Conservation (phyloP, 2,797 vertebrate genomes). For the Cyclura pinguis region DNA sequence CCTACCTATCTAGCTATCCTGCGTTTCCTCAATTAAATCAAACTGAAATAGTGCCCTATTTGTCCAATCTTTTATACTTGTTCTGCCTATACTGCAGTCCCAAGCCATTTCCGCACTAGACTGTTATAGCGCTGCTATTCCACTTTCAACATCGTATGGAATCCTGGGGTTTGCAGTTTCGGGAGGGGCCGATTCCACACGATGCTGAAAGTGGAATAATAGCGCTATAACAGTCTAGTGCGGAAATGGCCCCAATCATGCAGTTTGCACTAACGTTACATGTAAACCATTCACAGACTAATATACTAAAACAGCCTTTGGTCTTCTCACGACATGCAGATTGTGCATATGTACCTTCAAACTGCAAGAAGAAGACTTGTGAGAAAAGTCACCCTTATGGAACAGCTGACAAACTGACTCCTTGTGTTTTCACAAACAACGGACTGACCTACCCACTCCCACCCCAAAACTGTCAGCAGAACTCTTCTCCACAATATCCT, state of each 20-base stretch:
- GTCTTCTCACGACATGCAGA: neutral
- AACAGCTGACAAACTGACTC: neutral
- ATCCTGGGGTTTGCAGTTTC: too few relatives aligned
- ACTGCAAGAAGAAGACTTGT: neutral
- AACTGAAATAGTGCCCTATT: neutral
- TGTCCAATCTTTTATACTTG: neutral
- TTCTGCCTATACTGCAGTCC: neutral
- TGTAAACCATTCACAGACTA: neutral
- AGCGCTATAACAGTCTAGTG: too few relatives aligned
- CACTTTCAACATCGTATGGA: too few relatives aligned
- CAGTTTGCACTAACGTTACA: too few relatives aligned
- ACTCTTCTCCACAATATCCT: rapidly evolving
- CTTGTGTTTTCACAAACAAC: neutral
- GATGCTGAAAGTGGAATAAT: too few relatives aligned
- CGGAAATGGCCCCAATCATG: neutral
- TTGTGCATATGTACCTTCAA: too few relatives aligned
- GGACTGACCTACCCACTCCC: neutral
- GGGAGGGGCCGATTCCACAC: too few relatives aligned
- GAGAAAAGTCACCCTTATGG: neutral
- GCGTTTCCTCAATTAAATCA: neutral
- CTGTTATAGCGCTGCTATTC: too few relatives aligned
- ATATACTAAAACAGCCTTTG: neutral
- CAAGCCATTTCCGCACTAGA: too few relatives aligned
- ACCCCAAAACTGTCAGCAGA: neutral
- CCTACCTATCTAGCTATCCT: neutral